These are phyloP conservation scores for Hippocampus zosterae DNA, from an alignment of 2,113 vertebrate species.

Conservation along the genomic window DNA sequence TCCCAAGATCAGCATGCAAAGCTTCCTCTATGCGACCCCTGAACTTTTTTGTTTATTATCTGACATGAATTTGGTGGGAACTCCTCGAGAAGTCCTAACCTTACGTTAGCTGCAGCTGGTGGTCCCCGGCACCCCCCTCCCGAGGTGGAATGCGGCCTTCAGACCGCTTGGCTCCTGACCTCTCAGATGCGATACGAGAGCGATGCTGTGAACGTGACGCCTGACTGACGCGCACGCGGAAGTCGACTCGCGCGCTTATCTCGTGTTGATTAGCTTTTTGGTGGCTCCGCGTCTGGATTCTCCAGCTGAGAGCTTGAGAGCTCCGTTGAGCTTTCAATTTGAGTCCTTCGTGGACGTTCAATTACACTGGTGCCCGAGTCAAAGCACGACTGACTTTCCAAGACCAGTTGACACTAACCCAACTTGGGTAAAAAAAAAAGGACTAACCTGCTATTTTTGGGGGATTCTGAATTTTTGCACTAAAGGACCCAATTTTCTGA, in stretches of 20 bases:
- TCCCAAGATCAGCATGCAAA: conserved; percentile 1
- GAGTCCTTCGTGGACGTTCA: neutral
- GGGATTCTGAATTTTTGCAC: no score
- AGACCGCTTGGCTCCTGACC: conserved; percentile 45
- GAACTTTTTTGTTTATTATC: conserved; percentile 7
- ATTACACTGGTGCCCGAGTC: no score
- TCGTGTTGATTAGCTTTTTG: conserved; percentile 25
- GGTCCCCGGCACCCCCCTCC: conserved; percentile 19
- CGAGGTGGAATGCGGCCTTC: conserved; percentile 43
- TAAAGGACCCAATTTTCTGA: no score
- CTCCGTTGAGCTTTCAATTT: conserved; percentile 4
- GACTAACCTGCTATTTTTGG: no score
- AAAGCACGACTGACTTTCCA: no score
- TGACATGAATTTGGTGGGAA: neutral
- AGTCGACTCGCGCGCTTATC: conserved; percentile 38
- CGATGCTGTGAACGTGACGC: conserved; percentile 12
- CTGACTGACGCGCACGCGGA: conserved; percentile 15
- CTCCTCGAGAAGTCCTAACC: neutral
- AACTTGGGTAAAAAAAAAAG: no score
- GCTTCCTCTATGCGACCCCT: neutral
- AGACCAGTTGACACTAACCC: no score
- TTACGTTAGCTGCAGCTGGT: conserved; percentile 9
- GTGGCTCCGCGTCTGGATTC: conserved; percentile 23
- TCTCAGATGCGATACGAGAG: conserved; percentile 34
- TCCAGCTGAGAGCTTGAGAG: conserved; percentile 10